Conservation (phyloP, 2,888 invertebrate genomes). For the Callyntrura guangdongensis region DNA sequence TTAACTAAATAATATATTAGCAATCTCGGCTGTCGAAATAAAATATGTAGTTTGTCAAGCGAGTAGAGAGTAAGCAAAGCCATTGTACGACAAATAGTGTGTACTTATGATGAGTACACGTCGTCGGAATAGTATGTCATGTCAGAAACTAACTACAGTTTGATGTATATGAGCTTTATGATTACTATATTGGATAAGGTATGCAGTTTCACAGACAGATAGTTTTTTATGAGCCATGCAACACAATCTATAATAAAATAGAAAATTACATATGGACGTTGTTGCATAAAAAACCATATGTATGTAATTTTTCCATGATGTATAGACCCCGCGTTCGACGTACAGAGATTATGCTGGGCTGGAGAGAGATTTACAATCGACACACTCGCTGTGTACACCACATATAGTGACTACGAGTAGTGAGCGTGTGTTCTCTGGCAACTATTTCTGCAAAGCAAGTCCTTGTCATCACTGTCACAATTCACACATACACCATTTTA, state of each 20-base stretch:
- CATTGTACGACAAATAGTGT: background rate
- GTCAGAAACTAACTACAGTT: background rate
- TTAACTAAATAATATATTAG: conserved; percentile 50
- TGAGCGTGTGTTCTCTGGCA: too few species aligned
- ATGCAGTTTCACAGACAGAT: background rate
- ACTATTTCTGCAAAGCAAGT: background rate
- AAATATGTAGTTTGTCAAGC: conserved; percentile 42
- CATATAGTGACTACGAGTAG: too few species aligned
- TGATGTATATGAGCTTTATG: background rate
- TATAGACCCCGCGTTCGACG: background rate
- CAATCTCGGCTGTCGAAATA: conserved; percentile 23
- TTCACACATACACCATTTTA: conserved; percentile 44
- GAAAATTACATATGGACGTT: background rate
- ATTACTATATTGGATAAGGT: background rate
- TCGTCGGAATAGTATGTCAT: conserved; percentile 8
- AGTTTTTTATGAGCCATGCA: too few species aligned
- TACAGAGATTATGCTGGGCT: too few species aligned
- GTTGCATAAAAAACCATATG: background rate
- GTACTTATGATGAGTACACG: background rate
- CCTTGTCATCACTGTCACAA: conserved; percentile 16
- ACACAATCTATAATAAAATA: too few species aligned
- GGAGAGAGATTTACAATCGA: too few species aligned
- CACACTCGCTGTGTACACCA: too few species aligned
- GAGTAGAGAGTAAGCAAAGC: background rate
- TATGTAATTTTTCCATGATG: conserved; percentile 16